Evolutionary conservation across 1,140 invertebrate species (phyloP), one percentile per base, ranked within the genome.

Genomic region (Drosophila nigrodunni): DNA sequence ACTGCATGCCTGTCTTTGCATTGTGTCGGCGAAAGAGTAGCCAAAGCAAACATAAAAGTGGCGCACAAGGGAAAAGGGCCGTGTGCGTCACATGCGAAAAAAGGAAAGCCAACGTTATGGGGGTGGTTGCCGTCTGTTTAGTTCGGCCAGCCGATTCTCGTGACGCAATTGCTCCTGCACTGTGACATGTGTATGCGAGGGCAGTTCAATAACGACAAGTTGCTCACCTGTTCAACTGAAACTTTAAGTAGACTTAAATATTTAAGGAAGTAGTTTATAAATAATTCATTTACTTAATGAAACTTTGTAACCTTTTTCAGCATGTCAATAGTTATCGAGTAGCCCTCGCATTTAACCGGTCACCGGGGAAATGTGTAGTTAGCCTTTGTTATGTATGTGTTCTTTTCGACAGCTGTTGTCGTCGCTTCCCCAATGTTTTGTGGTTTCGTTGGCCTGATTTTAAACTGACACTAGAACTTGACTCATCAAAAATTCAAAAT

Each of bases 131-230:
- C 18, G 44, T 62, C 58, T 44, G 50, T 18, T 35, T 62, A 25
- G 77, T 49, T 74, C 47, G 39, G 47, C 15, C n/a, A 30, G 47
- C 50, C 64, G 50, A 3, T 58, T 61, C 25, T 74, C 44, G 72
- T 87, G 82, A 88, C 82, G 82, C 79, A 86, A 74, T 68, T 82
- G 55, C 60, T 67, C 47, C 79, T 79, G 83, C 59, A 72, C 18
- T 61, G 67, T 64, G 77, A 47, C 77, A 62, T 57, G 62, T 69
- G 35, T 49, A n/a, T 21, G 43, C 73, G 64, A 80, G 77, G 64
- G 81, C 1, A 34, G 46, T 21, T 60, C 9, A 11, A 46, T 7
- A 5, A 47, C 4, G 13, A 11, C 11, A 11, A 11, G 39, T 52
- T 15, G 11, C 25, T 50, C 10, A 39, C 8, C 37, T 39, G 37